These are phyloP conservation scores for Diploptera punctata DNA, from an alignment of 2,888 invertebrate genomes.

Conservation along the genomic window DNA sequence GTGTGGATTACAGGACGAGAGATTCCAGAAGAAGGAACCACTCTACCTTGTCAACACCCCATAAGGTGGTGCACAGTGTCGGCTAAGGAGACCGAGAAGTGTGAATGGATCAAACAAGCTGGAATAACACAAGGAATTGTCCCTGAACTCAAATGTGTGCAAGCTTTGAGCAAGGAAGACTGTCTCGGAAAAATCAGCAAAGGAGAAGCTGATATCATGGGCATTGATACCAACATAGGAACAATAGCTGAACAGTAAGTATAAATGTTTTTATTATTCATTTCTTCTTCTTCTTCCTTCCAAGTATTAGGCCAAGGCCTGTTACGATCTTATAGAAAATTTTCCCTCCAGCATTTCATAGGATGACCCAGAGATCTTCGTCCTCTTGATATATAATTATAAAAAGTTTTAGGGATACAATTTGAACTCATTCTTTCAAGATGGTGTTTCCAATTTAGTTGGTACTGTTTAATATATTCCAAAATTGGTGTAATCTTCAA, in stretches of 20 bases:
- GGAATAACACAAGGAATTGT: constrained; percentile 64
- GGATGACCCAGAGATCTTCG: too few relatives aligned
- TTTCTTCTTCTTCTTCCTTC: too few relatives aligned
- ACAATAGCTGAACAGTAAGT: constrained; percentile 68
- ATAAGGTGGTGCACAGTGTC: constrained; percentile 64
- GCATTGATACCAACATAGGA: constrained; percentile 68
- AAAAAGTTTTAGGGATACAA: too few relatives aligned
- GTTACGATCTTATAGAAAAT: too few relatives aligned
- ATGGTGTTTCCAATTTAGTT: too few relatives aligned
- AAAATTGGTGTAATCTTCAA: too few relatives aligned
- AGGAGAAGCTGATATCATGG: constrained; percentile 63
- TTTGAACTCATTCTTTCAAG: too few relatives aligned
- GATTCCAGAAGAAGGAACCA: constrained; percentile 39
- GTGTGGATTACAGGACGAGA: constrained; percentile 47
- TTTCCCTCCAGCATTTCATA: too few relatives aligned
- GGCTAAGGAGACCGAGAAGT: constrained; percentile 62
- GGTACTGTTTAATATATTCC: too few relatives aligned
- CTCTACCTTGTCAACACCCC: not conserved
- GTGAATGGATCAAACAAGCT: constrained; percentile 64
- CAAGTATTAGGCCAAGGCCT: too few relatives aligned
- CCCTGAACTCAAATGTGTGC: constrained; percentile 63
- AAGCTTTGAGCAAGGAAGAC: constrained; percentile 56
- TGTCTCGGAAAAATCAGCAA: constrained; percentile 63
- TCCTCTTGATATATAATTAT: too few relatives aligned
- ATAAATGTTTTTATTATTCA: too few relatives aligned